phyloP scores from a whole-genome alignment of 2,888 invertebrate genomes.

The Tanypteryx hageni region DNA sequence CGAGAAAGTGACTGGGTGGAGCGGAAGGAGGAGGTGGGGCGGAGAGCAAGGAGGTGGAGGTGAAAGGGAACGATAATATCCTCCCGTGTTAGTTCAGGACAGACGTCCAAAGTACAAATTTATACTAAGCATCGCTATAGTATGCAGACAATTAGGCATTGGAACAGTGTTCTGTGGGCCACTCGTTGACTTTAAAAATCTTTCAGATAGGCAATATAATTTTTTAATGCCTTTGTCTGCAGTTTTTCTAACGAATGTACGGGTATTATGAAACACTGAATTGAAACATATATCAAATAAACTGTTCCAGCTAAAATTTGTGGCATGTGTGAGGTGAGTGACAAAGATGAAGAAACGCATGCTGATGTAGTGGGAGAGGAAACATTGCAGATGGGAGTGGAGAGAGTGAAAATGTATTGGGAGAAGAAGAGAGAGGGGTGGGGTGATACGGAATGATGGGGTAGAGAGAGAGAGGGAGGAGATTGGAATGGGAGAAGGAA shows the following conservation, averaged over 20 bases:
- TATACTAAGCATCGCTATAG: no score
- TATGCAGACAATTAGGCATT: neutral
- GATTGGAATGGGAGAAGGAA: neutral
- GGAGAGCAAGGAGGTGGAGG: neutral
- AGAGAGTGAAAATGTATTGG: neutral
- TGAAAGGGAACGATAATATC: neutral
- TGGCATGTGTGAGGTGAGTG: neutral
- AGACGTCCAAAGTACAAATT: no score
- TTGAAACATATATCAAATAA: slow-evolving; percentile 4
- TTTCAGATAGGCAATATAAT: neutral
- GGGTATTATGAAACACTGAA: slow-evolving; percentile 18
- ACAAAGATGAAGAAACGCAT: neutral
- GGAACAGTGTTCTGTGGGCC: no score
- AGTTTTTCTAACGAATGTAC: neutral
- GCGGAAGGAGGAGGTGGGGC: neutral
- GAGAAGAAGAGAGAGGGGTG: neutral
- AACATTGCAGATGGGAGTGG: neutral
- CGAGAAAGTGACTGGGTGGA: neutral
- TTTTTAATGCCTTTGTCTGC: neutral
- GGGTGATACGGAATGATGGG: neutral
- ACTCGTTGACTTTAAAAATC: neutral
- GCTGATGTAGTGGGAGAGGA: slow-evolving; percentile 1
- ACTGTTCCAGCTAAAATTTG: neutral
- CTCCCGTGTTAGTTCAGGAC: no score
- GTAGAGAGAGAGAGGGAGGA: neutral